Base-by-base conservation (phyloP, 2,113 vertebrate genomes). In the rabbit (Oryctolagus cuniculus) region DNA sequence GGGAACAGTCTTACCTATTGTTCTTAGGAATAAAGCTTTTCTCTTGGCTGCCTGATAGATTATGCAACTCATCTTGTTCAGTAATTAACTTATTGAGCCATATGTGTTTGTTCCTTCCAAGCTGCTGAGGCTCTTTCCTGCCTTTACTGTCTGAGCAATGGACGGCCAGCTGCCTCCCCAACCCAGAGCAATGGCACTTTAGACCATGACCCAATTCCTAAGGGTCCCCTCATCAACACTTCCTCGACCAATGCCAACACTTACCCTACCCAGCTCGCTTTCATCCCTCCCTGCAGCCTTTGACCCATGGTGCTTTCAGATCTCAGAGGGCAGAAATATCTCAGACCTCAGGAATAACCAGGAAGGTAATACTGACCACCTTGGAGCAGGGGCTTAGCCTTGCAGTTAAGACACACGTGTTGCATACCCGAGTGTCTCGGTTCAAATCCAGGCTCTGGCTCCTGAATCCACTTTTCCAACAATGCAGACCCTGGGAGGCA, bases 31-130 rank as follows among this genome's bases (percentile, higher is more conserved):
- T 34, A 58, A 83, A 73, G 77, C 12, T 87, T 87, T 73, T 83
- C 74, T 89, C 66, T 79, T 84, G 63, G 91, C 84, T 91, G 51
- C 27, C 80, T 38, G 10, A 93, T 58, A 91, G 72, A 83, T 93
- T 66, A 80, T 11, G 29, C 49, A 87, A 51, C 31, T 75, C 58
- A 22, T 55, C 73, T 84, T 61, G 94, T 83, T 87, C 53, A 55
- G 63, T 81, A 63, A 93, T 80, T 91, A 96, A 85, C 69, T 72
- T 61, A 73, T 16, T 96, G 70, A 84, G 49, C 58, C 27, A 10
- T 25, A 21, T 53, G 70, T 44, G 22, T 36, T 79, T 58, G 24
- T 80, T 91, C 79, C 34, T 80, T 83, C 53, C 34, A 16, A 83
- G 21, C 29, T 16, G 49, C 31, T 58, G 83, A 69, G 55, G 21